Base-by-base conservation (phyloP, 2,113 vertebrate genomes). In the Myotis davidii region DNA sequence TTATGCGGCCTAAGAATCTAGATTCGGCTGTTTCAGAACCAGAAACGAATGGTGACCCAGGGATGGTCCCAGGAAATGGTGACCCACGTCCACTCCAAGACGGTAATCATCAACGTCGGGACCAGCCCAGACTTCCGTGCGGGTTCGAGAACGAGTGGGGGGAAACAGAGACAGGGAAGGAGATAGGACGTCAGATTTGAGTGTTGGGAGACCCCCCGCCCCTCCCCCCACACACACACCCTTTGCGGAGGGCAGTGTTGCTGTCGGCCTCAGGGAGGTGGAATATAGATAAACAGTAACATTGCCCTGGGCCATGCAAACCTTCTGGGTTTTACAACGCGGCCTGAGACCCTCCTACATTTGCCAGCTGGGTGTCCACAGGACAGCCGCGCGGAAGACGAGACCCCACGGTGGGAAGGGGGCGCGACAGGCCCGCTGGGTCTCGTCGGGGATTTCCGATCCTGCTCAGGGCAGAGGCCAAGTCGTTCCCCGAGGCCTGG, bases 1-100 rank as follows among this genome's bases (percentile, higher is more conserved):
- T 65, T 70, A 78, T 0, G 69, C 25, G 94, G 93, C 83, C 96
- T 90, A 88, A 97, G 92, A 97, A 96, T 7, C 72, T 34, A n/a
- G 3, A 13, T 12, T 20, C 20, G 8, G 23, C 67, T 39, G 4
- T 25, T 67, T 48, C 74, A 86, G 73, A 76, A 76, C n/a, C 59
- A 27, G 78, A 56, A 27, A 59, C 17, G 5, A 64, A 94, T 5
- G 32, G 23, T 77, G 52, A n/a, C 27, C 78, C 54, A 45, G 42
- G 29, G n/a, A 45, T 21, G 21, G 5, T 48, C 54, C 77, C 74
- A 39, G 87, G 94, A 89, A 65, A 0, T 20, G 29, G 32, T 29
- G 73, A 76, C 64, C 17, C 37, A 34, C 0, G 18, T 12, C 87
- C 23, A 29, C 12, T 3, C 4, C 0, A 17, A 76, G 72, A 54